Conservation (phyloP, 1,140 invertebrate species). For the Potamilus streckersoni region DNA sequence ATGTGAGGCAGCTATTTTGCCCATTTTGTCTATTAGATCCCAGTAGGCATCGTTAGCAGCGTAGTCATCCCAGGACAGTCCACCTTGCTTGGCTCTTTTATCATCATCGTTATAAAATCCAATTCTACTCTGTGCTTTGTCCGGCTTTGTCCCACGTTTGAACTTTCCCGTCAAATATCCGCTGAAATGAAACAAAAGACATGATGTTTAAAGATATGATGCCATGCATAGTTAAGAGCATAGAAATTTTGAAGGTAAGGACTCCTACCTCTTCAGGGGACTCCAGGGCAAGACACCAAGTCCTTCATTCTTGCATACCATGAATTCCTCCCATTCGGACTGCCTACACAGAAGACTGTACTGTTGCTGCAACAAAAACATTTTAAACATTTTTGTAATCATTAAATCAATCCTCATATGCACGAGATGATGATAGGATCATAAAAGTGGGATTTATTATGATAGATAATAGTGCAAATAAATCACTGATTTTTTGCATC, state of each 20-base stretch:
- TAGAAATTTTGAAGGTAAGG: too few species aligned
- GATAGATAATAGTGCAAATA: too few species aligned
- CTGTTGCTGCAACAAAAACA: conserved; percentile 43
- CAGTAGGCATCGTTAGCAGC: conserved; percentile 34
- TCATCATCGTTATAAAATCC: conserved; percentile 30
- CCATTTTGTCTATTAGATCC: conserved; percentile 30
- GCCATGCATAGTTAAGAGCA: too few species aligned
- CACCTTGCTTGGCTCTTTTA: conserved; percentile 28
- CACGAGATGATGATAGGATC: too few species aligned
- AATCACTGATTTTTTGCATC: too few species aligned
- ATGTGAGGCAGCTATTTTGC: conserved; percentile 24
- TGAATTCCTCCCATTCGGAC: conserved; percentile 47
- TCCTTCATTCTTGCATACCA: conserved; percentile 51
- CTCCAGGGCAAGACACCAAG: conserved; percentile 56
- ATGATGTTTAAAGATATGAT: too few species aligned
- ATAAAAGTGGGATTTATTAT: too few species aligned
- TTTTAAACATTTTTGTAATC: too few species aligned
- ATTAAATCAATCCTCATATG: too few species aligned
- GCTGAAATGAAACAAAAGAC: conserved; percentile 7
- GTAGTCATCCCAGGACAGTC: conserved; percentile 36
- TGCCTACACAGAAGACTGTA: conserved; percentile 49
- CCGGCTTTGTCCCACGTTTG: conserved; percentile 21
- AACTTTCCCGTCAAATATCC: conserved; percentile 41
- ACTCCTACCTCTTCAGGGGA: conserved; percentile 52
- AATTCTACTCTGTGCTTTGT: conserved; percentile 27